Evolutionary conservation across 2,888 invertebrate species (phyloP), one percentile per base, ranked within the genome.

Genomic region (Myathropa florea): DNA sequence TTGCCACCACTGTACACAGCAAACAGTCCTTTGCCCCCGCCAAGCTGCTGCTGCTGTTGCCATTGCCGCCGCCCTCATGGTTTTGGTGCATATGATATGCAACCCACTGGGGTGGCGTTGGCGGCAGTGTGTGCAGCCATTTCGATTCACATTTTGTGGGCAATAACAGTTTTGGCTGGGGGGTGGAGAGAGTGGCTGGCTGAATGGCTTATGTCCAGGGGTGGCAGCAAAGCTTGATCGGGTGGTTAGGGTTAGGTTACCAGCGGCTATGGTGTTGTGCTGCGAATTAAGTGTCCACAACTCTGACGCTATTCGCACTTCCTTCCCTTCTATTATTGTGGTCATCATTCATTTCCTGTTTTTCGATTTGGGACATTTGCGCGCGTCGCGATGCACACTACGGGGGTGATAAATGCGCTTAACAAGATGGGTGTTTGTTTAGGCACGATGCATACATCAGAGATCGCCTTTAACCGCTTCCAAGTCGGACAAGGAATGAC

Each of bases 291-390:
- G 86, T 86, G 86, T 86, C 83, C 86, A 86, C 73, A 86, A 83
- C 83, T 86, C 86, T 78, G 85, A 78, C 78, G 86, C 86, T 86
- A 86, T 86, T 86, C 86, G 86, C 86, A 83, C 86, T 86, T 86
- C 86, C 86, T 86, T 86, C 86, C 86, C 86, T 75, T 83, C 71
- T 86, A 86, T 86, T 86, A 86, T 86, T 83, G 86, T 79, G 86
- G 86, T 86, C 86, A 86, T 86, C 86, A 86, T 86, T 86, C 86
- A 86, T 86, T 86, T 86, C 86, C 86, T 75, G 71, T 83, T 60
- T 79, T 83, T 55, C 79, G 75, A 77, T 63, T 72, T 61, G 23
- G 85, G 73, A 85, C 78, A 75, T 64, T 78, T 82, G 78, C 75
- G 71, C 76, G 71, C 64, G 46, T 46, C 46, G 23, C 61, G 23